Evolutionary conservation across 2,113 vertebrate genomes (phyloP).

Genomic region (Agapornis roseicollis): DNA sequence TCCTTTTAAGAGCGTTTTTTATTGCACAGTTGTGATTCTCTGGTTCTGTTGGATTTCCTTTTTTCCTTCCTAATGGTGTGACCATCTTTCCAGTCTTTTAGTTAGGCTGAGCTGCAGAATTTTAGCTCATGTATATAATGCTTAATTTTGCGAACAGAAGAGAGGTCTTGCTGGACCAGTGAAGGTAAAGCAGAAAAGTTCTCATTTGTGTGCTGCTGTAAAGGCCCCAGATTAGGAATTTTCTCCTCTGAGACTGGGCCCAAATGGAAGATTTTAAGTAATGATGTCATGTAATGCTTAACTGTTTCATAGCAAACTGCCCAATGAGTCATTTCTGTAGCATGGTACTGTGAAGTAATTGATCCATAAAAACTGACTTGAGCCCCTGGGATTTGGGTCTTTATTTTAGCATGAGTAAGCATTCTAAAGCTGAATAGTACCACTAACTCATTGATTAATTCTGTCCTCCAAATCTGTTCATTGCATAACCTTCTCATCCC

Average conservation of each 20-base stretch:
- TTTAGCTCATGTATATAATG: not conserved
- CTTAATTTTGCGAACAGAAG: not conserved
- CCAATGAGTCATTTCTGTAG: not conserved
- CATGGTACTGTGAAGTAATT: not conserved
- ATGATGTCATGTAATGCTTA: not conserved
- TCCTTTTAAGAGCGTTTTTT: not conserved
- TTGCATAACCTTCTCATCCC: not conserved
- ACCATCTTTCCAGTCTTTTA: not conserved
- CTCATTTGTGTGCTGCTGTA: not conserved
- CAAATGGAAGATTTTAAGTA: not conserved
- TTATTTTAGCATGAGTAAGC: not conserved
- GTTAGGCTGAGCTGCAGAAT: not conserved
- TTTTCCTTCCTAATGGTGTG: not conserved
- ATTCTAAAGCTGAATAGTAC: not conserved
- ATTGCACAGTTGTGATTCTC: not conserved
- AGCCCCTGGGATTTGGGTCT: rapidly evolving
- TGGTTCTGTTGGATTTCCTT: not conserved
- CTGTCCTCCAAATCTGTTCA: not conserved
- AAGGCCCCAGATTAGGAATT: not conserved
- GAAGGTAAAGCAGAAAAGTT: not conserved
- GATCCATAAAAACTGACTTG: not conserved
- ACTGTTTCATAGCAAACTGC: not conserved
- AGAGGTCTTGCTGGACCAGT: not conserved
- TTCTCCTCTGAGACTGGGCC: not conserved
- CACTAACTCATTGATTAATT: not conserved